Evolutionary conservation across 2,113 vertebrate species (phyloP), one percentile per base, ranked within the genome.

Genomic region (Tonatia bakeri): DNA sequence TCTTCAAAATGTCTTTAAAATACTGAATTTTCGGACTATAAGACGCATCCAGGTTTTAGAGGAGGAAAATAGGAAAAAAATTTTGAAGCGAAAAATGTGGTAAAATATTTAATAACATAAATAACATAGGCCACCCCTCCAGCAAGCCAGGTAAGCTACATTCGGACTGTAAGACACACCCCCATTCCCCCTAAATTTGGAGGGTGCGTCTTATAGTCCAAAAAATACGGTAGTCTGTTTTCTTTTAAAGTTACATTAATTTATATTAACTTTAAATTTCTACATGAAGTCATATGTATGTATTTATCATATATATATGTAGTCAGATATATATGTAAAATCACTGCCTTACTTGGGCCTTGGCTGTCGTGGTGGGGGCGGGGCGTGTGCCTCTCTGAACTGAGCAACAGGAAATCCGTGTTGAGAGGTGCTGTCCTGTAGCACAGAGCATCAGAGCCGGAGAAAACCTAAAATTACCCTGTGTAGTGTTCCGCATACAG

Each of bases 351-450:
- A 17, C 33, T 33, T 56, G 16, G 73, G 36, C 64, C 77, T 17
- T 12, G 3, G 36, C 38, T 45, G 7, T 33, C 0, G 0, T 19
- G 28, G 80, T 64, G 16, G 50, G 0, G 36, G 2, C 33, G 4
- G 6, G 1, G 10, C 31, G 14, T 76, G 45, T n/a, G 17, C 24
- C 13, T 16, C 7, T 40, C 22, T 7, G 20, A 22, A 19, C 22
- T 3, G 1, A 6, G 5, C 14, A 52, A 6, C 28, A 40, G 73
- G 45, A 86, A 73, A 67, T 45, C 33, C 24, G 10, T n/a, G 24
- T 26, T 88, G 52, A 85, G 86, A 70, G 45, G 50, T 38, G 20
- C 19, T n/a, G 12, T 40, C 22, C 19, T 47, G 7, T 4, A 19
- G n/a, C 64, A 16, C 13, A 45, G 56, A 45, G 36, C 61, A 4